Evolutionary conservation across 23 tunicate species (phyloP), one percentile per base, ranked within the genome.

Genomic region (Diplosoma virens): DNA sequence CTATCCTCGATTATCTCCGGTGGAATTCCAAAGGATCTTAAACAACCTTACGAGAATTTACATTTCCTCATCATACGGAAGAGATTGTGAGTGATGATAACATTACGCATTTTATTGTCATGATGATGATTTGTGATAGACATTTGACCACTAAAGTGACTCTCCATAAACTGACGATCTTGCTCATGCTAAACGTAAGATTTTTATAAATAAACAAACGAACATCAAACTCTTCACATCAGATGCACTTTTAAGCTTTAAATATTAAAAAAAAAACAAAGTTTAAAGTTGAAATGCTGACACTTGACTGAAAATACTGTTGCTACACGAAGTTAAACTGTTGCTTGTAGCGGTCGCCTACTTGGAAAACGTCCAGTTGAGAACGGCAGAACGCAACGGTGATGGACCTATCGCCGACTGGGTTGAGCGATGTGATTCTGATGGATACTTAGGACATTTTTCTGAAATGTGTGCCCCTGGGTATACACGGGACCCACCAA

Each of bases 401-500:
- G 52, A 37, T 55, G 99, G 96, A 0, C 68, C 76, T 4, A 65
- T 32, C 25, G 99, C 96, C 0, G 82, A 89, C 53, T 95, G 99
- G 99, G 95, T 95, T 63, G 99, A 95, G 52, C 18, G 29, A 6
- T 95, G 99, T 46, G 82, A 78, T 17, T 28, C 29, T 34, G 78
- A 61, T 1, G 81, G 85, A 1, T 86, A 86, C 66, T 17, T n/a
- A 1, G 95, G 83, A 4, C 37, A 60, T 0, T 59, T 72, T 18
- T 80, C 88, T 21, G 81, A 95, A 1, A 25, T 28, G 25, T 95
- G 99, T 50, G 77, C 75, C 20, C 79, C 70, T 0, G 90, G 95
- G 17, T 95, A 69, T 81, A 95, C 99, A 11, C 79, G 95, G 20
- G 96, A 82, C 63, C 88, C 99, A n/a, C 80, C 86, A 24, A 95